Conservation (phyloP, 1,140 invertebrate genomes). For the Hypothenemus hampei region DNA sequence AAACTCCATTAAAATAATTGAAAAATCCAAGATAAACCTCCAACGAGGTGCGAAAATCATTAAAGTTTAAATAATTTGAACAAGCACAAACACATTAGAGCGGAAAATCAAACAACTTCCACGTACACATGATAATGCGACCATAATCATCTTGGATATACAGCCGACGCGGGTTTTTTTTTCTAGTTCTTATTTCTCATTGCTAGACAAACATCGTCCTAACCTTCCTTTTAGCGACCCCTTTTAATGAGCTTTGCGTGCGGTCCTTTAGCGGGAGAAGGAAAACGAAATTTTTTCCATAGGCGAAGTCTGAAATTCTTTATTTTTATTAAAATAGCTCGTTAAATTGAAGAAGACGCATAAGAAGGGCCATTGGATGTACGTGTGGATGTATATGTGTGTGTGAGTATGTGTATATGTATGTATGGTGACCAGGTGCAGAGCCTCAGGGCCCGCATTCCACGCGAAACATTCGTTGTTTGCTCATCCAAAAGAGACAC, state of each 20-base stretch:
- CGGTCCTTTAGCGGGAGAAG: constrained; percentile 2
- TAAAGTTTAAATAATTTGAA: constrained; percentile 4
- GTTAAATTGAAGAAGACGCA: neutral
- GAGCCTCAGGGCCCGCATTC: constrained; percentile 9
- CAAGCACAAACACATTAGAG: constrained; percentile 23
- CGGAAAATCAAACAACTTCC: constrained; percentile 2
- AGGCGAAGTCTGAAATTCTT: too few relatives aligned
- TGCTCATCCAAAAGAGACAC: constrained; percentile 7
- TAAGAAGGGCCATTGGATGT: neutral
- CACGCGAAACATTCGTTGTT: constrained; percentile 5
- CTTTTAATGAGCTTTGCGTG: constrained; percentile 15
- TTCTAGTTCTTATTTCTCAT: neutral
- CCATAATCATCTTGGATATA: constrained; percentile 5
- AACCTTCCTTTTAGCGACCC: constrained; percentile 8
- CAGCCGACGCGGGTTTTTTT: constrained; percentile 5
- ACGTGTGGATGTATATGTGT: neutral
- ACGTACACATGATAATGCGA: constrained; percentile 12
- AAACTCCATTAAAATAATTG: too few relatives aligned
- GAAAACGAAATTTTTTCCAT: neutral
- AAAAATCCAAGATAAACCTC: neutral
- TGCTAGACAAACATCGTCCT: too few relatives aligned
- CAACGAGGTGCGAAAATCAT: constrained; percentile 13
- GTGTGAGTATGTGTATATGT: neutral
- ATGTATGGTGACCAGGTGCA: constrained; percentile 8
- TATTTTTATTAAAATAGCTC: too few relatives aligned